Conservation (phyloP, 2,113 vertebrate genomes). For the Ochotona princeps region DNA sequence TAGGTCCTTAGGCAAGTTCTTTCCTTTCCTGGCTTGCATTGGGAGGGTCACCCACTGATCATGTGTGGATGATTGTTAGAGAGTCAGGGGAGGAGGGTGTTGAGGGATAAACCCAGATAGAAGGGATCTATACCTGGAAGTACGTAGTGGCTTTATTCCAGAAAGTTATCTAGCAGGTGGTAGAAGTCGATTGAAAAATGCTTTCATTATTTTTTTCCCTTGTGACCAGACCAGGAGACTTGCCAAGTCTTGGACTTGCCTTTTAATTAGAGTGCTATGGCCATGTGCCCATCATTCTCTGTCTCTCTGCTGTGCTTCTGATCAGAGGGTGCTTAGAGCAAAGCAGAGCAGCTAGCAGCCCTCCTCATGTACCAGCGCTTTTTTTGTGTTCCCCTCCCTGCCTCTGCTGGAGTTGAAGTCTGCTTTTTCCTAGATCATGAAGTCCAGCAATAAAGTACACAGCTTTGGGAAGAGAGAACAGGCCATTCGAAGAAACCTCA, state of each 20-base stretch:
- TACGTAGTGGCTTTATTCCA: background rate
- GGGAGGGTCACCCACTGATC: background rate
- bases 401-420: slow-evolving; percentile 1
- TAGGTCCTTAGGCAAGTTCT: background rate
- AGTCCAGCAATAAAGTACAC: slow-evolving; percentile 91
- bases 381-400: background rate
- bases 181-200: slow-evolving; percentile 6
- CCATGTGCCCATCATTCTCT: background rate
- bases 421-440: slow-evolving; percentile 86
- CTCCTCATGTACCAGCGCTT: background rate
- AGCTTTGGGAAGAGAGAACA: slow-evolving; percentile 98
- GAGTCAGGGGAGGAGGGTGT: background rate
- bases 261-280: slow-evolving; percentile 9
- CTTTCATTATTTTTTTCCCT: background rate
- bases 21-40: background rate
- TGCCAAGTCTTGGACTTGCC: background rate
- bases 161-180: background rate
- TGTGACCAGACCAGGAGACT: background rate
- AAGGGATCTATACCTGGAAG: background rate
- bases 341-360: background rate
- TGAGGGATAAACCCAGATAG: background rate
- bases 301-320: background rate
- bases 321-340: background rate
- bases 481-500: slow-evolving; percentile 96
- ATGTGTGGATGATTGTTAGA: background rate